Conservation (phyloP, 2,888 invertebrate genomes). For the Leptinotarsa rubiginosa region DNA sequence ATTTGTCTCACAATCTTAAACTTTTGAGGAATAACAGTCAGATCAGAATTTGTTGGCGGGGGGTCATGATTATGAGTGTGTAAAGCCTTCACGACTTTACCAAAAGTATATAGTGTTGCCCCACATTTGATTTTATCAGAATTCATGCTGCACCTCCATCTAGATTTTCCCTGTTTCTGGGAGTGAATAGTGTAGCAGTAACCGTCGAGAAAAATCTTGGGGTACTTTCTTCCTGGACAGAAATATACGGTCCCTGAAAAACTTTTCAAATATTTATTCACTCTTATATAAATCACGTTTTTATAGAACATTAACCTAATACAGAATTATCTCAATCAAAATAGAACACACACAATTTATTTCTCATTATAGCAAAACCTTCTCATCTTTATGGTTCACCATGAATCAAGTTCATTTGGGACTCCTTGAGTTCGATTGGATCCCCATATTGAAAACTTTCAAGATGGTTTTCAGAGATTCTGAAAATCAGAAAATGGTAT, state of each 20-base stretch:
- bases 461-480: too few relatives aligned
- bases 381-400: too few relatives aligned
- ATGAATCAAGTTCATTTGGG: too few relatives aligned
- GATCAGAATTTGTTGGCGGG: conserved; percentile 23
- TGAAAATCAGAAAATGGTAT: too few relatives aligned
- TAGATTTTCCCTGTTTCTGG: conserved; percentile 44
- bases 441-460: too few relatives aligned
- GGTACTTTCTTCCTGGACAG: conserved; percentile 49
- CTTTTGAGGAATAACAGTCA: conserved; percentile 37
- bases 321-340: too few relatives aligned
- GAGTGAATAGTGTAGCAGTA: conserved; percentile 47
- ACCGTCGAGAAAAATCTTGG: conserved; percentile 50
- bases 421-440: too few relatives aligned
- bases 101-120: conserved; percentile 49
- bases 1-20: conserved; percentile 39
- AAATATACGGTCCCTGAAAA: conserved; percentile 47
- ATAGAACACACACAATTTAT: too few relatives aligned
- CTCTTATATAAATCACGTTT: too few relatives aligned
- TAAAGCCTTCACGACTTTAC: conserved; percentile 49
- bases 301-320: background rate
- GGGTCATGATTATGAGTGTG: conserved; percentile 50
- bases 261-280: too few relatives aligned
- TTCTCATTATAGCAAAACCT: too few relatives aligned
- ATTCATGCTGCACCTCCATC: conserved; percentile 51
- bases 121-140: conserved; percentile 51